Evolutionary conservation across 2,888 invertebrate genomes (phyloP), one percentile per base, ranked within the genome.

Genomic region (Eupithecia tripunctaria): DNA sequence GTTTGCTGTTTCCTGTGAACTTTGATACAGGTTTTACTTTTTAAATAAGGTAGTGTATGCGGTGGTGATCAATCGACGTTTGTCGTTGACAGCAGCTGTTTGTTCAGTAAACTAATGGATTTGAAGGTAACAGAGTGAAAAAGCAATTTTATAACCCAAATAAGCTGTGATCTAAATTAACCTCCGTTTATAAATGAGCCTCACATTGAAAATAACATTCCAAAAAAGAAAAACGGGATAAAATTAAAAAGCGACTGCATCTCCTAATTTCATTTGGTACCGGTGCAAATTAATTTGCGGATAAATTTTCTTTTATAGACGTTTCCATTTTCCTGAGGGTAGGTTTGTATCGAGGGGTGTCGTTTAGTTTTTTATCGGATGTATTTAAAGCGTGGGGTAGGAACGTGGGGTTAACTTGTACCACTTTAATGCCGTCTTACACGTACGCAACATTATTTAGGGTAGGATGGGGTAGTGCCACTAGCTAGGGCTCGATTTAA

Each of bases 241-340:
- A 43, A 70, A 68, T 72, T 36, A 70, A 73, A 68, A 71, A 38
- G 29, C n/a, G 51, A 43, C 25, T 74, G 74, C 69, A 74, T 36
- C 62, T 64, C 65, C 56, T 72, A 76, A 79, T 77, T 79, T 74
- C 70, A 79, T 80, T 76, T 73, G 38, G 68, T 71, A 77, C 77
- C 76, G 72, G 73, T 77, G 76, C 92, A 93, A 94, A 94, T 94
- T 94, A 94, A 94, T 94, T 94, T 93, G 90, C 86, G 90, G 91
- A 94, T 93, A 94, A 93, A 93, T 94, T 94, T 91, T 89, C 91
- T 86, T 92, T 90, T 91, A 93, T 91, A 87, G 91, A 86, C 89
- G 86, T 88, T 89, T 87, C 87, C 86, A 88, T 88, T 83, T 84
- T 84, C 82, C 82, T 83, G 84, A 88, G 91, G 91, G 88, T 85